Conservation (phyloP, 2,113 vertebrate genomes). For the Hypanus sabinus region DNA sequence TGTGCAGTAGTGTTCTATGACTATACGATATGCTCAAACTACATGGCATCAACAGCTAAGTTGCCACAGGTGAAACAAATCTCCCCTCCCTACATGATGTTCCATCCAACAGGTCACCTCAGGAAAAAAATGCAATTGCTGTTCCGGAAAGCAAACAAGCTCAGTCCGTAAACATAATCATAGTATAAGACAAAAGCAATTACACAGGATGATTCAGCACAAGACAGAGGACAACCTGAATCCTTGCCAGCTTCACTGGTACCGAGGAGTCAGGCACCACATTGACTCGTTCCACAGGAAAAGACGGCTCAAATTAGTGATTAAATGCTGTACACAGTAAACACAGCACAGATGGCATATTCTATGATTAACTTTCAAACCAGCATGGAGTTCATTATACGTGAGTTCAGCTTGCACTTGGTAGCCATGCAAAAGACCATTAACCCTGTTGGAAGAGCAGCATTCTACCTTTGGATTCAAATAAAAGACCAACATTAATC, state of each 20-base stretch:
- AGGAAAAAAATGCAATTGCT: background rate
- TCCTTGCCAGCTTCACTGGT: background rate
- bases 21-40: too few species aligned
- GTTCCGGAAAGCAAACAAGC: background rate
- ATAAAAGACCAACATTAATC: background rate
- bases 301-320: background rate
- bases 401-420: background rate
- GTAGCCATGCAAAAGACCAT: background rate
- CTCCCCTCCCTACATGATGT: background rate
- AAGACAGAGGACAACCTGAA: background rate
- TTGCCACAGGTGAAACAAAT: background rate
- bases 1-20: too few species aligned
- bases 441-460: background rate
- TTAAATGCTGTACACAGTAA: slow-evolving; percentile 22
- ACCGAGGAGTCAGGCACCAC: background rate
- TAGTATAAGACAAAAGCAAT: background rate
- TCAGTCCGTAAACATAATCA: background rate
- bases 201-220: background rate
- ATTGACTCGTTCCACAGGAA: background rate
- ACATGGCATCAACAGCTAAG: background rate
- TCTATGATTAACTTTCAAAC: background rate
- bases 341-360: background rate
- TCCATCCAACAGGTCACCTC: too few species aligned
- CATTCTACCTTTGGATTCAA: background rate
- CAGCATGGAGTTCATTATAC: background rate